phyloP scores from a whole-genome alignment of 1,140 invertebrate species.

The Lysiphlebus fabarum region DNA sequence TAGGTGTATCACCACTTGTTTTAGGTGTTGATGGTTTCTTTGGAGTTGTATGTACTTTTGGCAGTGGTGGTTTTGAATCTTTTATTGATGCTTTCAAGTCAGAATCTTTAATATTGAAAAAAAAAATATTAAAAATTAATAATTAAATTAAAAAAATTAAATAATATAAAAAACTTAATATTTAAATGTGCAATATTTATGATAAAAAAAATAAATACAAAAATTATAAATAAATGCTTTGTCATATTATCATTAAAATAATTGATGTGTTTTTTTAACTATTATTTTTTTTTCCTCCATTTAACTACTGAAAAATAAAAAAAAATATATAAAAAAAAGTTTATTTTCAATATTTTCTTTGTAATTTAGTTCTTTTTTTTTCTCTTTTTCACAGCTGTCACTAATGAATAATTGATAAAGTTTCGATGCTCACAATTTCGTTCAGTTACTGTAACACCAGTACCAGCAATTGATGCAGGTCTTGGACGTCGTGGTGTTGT shows the following conservation, averaged over 20 bases:
- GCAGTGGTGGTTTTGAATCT: constrained; percentile 56
- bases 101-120: constrained; percentile 35
- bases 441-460: constrained; percentile 67
- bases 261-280: too few relatives aligned
- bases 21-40: constrained; percentile 50
- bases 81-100: constrained; percentile 43
- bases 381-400: too few relatives aligned
- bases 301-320: too few relatives aligned
- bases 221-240: constrained; percentile 4
- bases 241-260: too few relatives aligned
- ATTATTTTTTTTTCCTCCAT: too few relatives aligned
- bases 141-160: neutral
- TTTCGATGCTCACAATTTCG: constrained; percentile 55
- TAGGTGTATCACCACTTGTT: constrained; percentile 36
- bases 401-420: constrained; percentile 18
- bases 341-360: too few relatives aligned
- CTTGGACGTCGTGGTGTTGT: constrained; percentile 66
- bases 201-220: constrained; percentile 24
- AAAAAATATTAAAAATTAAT: neutral
- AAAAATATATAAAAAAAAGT: too few relatives aligned
- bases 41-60: constrained; percentile 54
- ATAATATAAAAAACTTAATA: constrained; percentile 26
- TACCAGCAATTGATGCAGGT: constrained; percentile 81
- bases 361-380: too few relatives aligned
- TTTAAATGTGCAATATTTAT: constrained; percentile 52